Base-by-base conservation (phyloP, 92 coral and sea anemone genomes). In the Pocillopora meandrina region DNA sequence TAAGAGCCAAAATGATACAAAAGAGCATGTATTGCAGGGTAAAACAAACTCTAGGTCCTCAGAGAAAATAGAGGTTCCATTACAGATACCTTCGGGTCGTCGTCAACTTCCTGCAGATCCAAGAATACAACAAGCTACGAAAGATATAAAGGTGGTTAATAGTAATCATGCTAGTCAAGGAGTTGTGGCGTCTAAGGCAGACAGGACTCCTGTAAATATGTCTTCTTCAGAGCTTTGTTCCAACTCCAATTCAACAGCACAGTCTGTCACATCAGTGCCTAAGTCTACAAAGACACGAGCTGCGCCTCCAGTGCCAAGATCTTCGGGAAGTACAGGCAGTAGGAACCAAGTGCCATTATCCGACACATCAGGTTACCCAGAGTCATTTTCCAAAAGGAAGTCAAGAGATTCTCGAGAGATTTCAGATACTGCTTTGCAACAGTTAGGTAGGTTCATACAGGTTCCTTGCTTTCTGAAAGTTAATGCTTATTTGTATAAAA, bases 361-460 rank as follows among this genome's bases (percentile, higher is more conserved):
- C 26, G 95, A 91, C 65, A 94, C 98, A 5, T 94, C 98, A 11
- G 98, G 98, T 58, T 94, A 94, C 74, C 98, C 95, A 10, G 98
- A 92, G 33, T 92, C 98, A 1, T 94, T 94, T 74, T 74, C 79
- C 57, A 82, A 86, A 57, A 85, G 91, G 69, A 75, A 89, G 74
- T 88, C 95, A 0, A 87, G 95, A 52, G 89, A 78, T 66, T 91
- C 92, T 66, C 87, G 95, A 66, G 95, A 91, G 71, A 81, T 88
- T 42, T 71, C 87, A 68, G 88, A 84, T 10, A 23, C 74, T 55
- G 64, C 80, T 49, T 21, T 74, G 60, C 26, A 55, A 72, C 80
- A 83, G 26, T 55, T 83, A 15, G 80, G 86, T 83, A 74, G 15
- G 86, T 59, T 61, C 3, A 65, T 21, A 16, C 14, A 26, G 34